A percentile compares a stretch with the other conserved stretches of the same genome.
phyloP scores from a whole-genome alignment of 1,140 invertebrate genomes.

The Neotoxoptera formosana region DNA sequence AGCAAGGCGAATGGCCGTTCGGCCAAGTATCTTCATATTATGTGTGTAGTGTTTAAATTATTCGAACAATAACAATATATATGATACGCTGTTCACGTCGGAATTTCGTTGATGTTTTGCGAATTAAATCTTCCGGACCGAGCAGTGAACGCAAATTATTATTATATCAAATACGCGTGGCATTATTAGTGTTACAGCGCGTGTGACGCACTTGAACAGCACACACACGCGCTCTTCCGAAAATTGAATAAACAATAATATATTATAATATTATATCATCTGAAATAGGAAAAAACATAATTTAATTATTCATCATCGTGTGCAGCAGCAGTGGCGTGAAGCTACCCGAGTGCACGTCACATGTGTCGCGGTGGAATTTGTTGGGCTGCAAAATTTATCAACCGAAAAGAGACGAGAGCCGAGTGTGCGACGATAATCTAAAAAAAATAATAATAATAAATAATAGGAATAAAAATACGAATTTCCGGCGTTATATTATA shows the following conservation, averaged over 20 bases:
- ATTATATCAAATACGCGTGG: neutral
- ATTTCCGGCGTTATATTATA: neutral
- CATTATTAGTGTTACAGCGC: neutral
- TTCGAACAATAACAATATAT: neutral
- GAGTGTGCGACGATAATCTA: neutral
- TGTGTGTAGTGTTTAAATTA: neutral
- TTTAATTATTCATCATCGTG: neutral
- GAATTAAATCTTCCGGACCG: neutral
- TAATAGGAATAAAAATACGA: neutral
- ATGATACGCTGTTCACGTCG: neutral
- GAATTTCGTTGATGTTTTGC: neutral
- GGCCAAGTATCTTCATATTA: neutral
- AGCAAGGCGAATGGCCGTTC: neutral
- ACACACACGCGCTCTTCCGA: neutral
- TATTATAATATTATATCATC: neutral
- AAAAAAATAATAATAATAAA: neutral
- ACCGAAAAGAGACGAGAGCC: neutral
- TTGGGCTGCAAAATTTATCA: neutral
- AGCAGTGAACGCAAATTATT: neutral
- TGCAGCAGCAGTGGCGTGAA: neutral
- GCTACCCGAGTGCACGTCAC: neutral
- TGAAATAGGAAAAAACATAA: neutral
- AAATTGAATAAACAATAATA: neutral
- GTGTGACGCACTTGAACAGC: neutral
- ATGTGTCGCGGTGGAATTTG: neutral